A percentile compares a stretch with the other conserved stretches of the same genome.
Evolutionary conservation across 2,113 vertebrate species (phyloP).

Genomic region (Sinocyclocheilus rhinocerous): DNA sequence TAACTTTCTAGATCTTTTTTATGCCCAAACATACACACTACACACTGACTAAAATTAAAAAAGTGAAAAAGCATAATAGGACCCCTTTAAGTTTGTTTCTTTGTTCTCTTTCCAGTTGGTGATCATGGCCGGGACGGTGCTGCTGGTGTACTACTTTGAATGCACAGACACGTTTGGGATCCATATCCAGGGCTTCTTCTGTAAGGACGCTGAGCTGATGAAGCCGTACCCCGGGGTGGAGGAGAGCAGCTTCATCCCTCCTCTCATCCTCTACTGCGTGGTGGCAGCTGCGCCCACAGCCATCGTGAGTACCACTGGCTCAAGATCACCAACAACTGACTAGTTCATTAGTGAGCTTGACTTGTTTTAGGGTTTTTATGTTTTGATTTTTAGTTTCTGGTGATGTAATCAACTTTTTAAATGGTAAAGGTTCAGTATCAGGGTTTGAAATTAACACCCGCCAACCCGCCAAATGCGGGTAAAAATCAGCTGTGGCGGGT

Average conservation of each 20-base stretch:
- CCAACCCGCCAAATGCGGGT: no score
- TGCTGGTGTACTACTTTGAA: conserved; percentile 98
- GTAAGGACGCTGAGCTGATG: conserved; percentile 94
- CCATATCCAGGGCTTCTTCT: conserved; percentile 99
- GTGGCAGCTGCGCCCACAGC: conserved; percentile 90
- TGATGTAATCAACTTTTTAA: neutral
- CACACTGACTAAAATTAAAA: no score
- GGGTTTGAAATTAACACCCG: no score
- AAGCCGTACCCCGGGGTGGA: conserved; percentile 95
- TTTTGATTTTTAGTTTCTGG: neutral
- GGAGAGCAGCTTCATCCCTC: conserved; percentile 92
- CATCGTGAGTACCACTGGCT: conserved; percentile 82
- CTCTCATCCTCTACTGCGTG: conserved; percentile 93
- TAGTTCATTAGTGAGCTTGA: neutral
- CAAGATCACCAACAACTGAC: neutral
- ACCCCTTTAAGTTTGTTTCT: conserved; percentile 49
- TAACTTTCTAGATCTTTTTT: no score
- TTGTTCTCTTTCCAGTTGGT: conserved; percentile 95
- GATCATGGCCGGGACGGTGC: conserved; percentile 96
- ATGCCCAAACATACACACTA: no score
- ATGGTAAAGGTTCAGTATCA: neutral
- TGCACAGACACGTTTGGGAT: conserved; percentile 95
- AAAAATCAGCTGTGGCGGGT: no score
- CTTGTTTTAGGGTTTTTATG: neutral
- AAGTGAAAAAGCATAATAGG: no score